Base-by-base conservation (phyloP, 2,113 vertebrate genomes). In the Sphaerodactylus townsendi region DNA sequence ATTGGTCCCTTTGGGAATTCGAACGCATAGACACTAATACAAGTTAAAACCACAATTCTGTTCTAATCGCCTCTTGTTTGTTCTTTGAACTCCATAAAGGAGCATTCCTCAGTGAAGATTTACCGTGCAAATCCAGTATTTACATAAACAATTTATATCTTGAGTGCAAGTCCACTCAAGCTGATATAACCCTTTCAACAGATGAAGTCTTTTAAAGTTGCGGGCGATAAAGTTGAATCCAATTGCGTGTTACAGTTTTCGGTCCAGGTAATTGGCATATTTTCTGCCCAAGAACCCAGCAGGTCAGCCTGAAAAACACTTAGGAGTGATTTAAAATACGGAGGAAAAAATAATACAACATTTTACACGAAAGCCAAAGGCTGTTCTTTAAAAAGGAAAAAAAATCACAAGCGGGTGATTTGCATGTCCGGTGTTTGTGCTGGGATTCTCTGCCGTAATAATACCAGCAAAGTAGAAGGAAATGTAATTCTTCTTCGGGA, bases 1-100 rank as follows among this genome's bases (percentile, higher is more conserved):
- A 96, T 96, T 96, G 95, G 95, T 95, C 95, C 95, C 96, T 96
- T 94, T 93, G 96, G 95, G 96, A 95, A 94, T 95, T 93, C 93
- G 37, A 93, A 94, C 93, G 90, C 81, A 84, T 88, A 94, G 74
- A 48, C 92, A 95, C 94, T 90, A 92, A 90, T 86, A 85, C 88
- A 90, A 4, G 23, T 93, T 92, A 95, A 95, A 96, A 92, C 88
- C 64, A 62, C 93, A 94, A 93, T 95, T 96, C 94, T 94, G 86
- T 94, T 90, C 88, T 96, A 96, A 96, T 95, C 87, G 88, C 88
- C 85, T 94, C 94, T 93, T 92, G 86, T 95, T 91, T 0, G 15
- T 90, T 79, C 10, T 8, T 30, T 81, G 70, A 76, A 84, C 74
- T 74, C 50, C 0, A 0, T 7, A 39, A 19, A 15, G 2, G 23